These are phyloP conservation scores for Portunus trituberculatus DNA, from an alignment of 1,140 invertebrate species.

Conservation along the genomic window DNA sequence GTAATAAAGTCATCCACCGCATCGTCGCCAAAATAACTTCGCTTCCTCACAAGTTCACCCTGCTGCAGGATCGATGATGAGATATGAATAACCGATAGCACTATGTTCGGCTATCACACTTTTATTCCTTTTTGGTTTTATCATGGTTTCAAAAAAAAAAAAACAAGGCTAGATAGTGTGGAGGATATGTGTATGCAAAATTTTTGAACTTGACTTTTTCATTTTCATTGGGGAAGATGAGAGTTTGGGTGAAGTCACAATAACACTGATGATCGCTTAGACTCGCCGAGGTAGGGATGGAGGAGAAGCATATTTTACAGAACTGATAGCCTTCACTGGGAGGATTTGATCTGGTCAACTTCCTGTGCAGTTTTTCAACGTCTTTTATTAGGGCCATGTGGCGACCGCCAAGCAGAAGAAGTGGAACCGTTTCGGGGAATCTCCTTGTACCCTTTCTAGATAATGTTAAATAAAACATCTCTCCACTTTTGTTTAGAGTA, in stretches of 20 bases:
- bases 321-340: neutral
- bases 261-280: neutral
- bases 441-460: neutral
- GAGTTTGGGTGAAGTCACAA: neutral
- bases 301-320: neutral
- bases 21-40: neutral
- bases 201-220: neutral
- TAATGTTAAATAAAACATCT: neutral
- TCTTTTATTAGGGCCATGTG: neutral
- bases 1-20: neutral
- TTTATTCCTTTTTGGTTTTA: neutral
- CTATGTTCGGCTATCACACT: neutral
- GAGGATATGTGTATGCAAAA: neutral
- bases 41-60: neutral
- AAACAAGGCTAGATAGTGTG: neutral
- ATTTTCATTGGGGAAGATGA: neutral
- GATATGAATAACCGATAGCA: neutral
- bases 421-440: neutral
- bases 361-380: neutral
- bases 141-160: neutral
- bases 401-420: neutral
- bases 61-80: neutral
- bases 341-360: neutral
- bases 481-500: neutral
- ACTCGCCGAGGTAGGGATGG: neutral